Evolutionary conservation across 2,888 invertebrate species (phyloP).

Genomic region (Heteropelma amictum): DNA sequence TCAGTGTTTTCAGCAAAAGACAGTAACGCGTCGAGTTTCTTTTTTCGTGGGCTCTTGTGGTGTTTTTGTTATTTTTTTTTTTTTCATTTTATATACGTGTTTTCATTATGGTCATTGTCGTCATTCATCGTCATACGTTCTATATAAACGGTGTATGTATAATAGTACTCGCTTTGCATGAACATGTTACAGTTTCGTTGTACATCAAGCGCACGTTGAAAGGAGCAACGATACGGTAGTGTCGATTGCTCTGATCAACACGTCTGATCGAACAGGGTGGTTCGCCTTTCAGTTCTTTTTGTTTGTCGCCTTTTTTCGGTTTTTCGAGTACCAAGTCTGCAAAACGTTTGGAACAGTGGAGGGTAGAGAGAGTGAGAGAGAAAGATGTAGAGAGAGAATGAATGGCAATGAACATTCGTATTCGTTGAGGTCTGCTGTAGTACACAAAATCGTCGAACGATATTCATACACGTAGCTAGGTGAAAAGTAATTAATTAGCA

Average conservation of each 20-base stretch:
- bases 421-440: too few species aligned
- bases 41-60: slow-evolving; percentile 15
- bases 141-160: background rate
- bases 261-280: background rate
- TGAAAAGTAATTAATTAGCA: too few species aligned
- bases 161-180: slow-evolving; percentile 66
- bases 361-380: too few species aligned
- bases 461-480: too few species aligned
- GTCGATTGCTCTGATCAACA: background rate
- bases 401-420: too few species aligned
- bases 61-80: slow-evolving; percentile 6
- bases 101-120: too few species aligned
- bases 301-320: too few species aligned
- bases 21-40: slow-evolving; percentile 19
- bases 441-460: too few species aligned
- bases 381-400: too few species aligned
- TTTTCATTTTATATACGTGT: background rate
- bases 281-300: background rate
- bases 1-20: background rate
- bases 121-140: too few species aligned
- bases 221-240: slow-evolving; percentile 5
- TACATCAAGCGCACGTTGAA: slow-evolving; percentile 66
- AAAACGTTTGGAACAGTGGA: too few species aligned
- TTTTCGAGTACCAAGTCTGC: too few species aligned
- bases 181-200: slow-evolving; percentile 60